Base-by-base conservation (phyloP, 2,888 invertebrate species). In the Allophyes oxyacanthae region DNA sequence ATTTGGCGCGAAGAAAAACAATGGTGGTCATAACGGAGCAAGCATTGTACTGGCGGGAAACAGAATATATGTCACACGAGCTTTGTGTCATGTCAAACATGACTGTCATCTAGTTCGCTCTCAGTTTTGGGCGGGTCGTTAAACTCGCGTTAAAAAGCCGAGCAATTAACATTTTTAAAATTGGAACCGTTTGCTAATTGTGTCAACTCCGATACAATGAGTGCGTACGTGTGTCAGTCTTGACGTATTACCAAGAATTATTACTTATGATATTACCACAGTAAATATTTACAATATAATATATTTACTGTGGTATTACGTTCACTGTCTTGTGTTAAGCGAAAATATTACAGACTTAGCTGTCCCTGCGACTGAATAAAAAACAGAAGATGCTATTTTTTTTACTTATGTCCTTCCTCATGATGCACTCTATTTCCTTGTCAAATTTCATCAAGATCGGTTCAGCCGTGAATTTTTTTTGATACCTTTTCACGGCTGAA, bases 1-100 rank as follows among this genome's bases (percentile, higher is more conserved):
- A 89, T 87, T 86, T 77, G 86, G 85, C 82, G 81, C 81, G 82
- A 83, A 85, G 86, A 84, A 86, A 85, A 84, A 90, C 92, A 92
- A 92, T 92, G 86, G 87, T 60, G 42, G 78, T 81, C 83, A 78
- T 82, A 92, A 92, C 90, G 90, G 91, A 78, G 71, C 68, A 77
- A 48, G 50, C 68, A 58, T 65, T 71, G 76, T 72, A 46, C 40
- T 41, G 62, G 72, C 69, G 75, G 56, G 56, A 68, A 66, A 64
- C 49, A 56, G 64, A 64, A 78, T 75, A 79, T 79, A 77, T 83
- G 83, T 80, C 81, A 81, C 76, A 61, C 75, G 74, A 79, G 78
- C 73, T 79, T 79, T 78, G 67, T 78, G 72, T 77, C 79, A 75
- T 76, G 75, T 77, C 76, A 72, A 66, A 74, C 74, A 57, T n/a